Base-by-base conservation (phyloP, 2,797 vertebrate genomes). In the Poeciliopsis paucimaculata region DNA sequence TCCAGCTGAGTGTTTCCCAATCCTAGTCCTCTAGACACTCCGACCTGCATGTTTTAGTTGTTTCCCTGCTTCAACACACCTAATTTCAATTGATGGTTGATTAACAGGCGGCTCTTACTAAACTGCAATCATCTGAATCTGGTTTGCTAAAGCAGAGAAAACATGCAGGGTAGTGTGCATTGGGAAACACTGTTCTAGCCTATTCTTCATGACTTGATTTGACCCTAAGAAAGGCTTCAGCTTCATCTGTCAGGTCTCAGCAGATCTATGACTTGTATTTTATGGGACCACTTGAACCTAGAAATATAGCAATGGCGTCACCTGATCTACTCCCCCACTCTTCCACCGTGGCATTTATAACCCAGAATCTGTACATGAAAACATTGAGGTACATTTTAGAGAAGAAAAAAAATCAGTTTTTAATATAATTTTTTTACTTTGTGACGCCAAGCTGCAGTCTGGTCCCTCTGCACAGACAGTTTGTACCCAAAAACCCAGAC, bases 381-480 rank as follows among this genome's bases (percentile, higher is more conserved):
- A 77, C 77, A 89, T 84, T 68, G 51, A 57, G 72, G 70, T 73
- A 77, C 71, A 82, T 80, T 86, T 87, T 43, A 82, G 73, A 62
- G 51, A 76, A 51, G 45, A 51, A 23, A 79, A 76, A 85, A 81
- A 82, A 77, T 74, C 9, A 64, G 79, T 85, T 92, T 90, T 82
- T 84, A 89, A 90, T 41, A 18, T 78, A 81, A 89, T 92, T 89
- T 84, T 78, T 90, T 91, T 83, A 76, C 82, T 84, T 84, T 79
- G 86, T 88, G 87, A 92, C 71, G 79, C 68, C 82, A 85, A 83
- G 66, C 73, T 88, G 78, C 84, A 91, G 90, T 80, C 91, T 87
- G 82, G 81, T 84, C 78, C 77, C 79, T 83, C 28, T 0, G 76
- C 75, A 36, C 47, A 83, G 76, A 86, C 90, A 82, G 31, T 68